Percentiles rank a stretch among this genome's conserved stretches.
Conservation (phyloP, 2,797 vertebrate genomes). For the Knipowitschia caucasica region DNA sequence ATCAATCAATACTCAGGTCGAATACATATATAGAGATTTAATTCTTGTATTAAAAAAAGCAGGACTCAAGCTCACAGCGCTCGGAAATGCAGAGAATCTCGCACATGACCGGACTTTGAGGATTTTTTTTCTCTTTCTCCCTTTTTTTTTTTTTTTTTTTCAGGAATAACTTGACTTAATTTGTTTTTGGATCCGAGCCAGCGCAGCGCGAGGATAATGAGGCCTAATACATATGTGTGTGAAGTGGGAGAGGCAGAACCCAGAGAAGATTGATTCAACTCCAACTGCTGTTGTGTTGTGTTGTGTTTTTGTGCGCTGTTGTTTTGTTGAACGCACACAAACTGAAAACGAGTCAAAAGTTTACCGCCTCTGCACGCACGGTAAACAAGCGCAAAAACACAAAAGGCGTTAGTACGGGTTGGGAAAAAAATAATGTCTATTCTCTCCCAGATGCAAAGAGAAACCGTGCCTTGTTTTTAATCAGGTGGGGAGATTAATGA, state of each 20-base stretch:
- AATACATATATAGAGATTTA: not conserved
- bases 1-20: not conserved
- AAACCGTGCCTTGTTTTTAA: too few relatives aligned
- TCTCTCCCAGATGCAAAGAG: too few relatives aligned
- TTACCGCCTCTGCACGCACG: too few relatives aligned
- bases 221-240: not conserved
- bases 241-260: not conserved
- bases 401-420: too few relatives aligned
- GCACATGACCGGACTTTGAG: conserved; percentile 11
- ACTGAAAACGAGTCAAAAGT: not conserved
- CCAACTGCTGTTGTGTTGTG: not conserved
- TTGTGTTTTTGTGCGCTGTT: too few relatives aligned
- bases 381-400: too few relatives aligned
- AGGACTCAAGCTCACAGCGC: not conserved
- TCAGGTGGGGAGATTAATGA: too few relatives aligned
- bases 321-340: not conserved
- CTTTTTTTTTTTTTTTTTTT: too few relatives aligned
- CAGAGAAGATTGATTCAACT: conserved; percentile 3
- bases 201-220: conserved; percentile 3
- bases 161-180: conserved; percentile 13
- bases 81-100: not conserved
- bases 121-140: too few relatives aligned
- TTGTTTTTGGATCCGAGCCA: conserved; percentile 9
- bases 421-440: too few relatives aligned
- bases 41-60: not conserved